Evolutionary conservation across 2,888 invertebrate species (phyloP).

Genomic region (Phengaris arion): DNA sequence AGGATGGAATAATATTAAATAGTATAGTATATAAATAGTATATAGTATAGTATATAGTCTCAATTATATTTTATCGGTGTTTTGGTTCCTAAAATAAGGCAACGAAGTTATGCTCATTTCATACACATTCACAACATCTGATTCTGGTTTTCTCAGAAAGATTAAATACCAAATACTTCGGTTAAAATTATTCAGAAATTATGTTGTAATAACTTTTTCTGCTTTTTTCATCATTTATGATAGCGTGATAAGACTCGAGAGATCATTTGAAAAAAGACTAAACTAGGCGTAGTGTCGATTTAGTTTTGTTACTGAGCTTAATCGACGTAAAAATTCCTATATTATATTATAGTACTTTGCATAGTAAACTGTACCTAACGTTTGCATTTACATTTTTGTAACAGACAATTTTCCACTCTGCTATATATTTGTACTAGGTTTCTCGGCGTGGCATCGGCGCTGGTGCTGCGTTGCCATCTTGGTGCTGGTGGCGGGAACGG

Average conservation of each 20-base stretch:
- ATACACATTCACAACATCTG: not conserved
- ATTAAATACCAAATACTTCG: not conserved
- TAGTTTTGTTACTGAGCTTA: constrained; percentile 1
- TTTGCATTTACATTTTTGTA: not conserved
- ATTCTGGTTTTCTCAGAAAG: not conserved
- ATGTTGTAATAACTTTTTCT: not conserved
- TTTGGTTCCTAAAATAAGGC: not conserved
- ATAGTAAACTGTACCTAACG: not conserved
- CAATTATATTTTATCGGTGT: not conserved
- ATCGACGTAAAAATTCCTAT: not conserved
- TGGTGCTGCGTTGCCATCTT: constrained; percentile 89
- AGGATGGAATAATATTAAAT: not conserved
- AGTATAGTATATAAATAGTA: too few relatives aligned
- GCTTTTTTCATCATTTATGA: not conserved
- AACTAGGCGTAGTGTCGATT: not conserved
- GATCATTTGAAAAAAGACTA: not conserved
- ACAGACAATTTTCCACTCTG: not conserved
- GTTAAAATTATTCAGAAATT: not conserved
- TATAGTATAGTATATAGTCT: too few relatives aligned
- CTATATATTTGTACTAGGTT: constrained; percentile 46
- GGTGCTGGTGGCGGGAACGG: constrained; percentile 87
- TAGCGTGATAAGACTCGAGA: constrained; percentile 1
- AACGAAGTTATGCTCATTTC: not conserved
- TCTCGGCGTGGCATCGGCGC: constrained; percentile 80
- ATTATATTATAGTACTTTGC: not conserved